Percentiles rank a stretch among this genome's conserved stretches.
These are phyloP conservation scores for Stratiomys singularior DNA, from an alignment of 2,888 invertebrate genomes.

Conservation along the genomic window DNA sequence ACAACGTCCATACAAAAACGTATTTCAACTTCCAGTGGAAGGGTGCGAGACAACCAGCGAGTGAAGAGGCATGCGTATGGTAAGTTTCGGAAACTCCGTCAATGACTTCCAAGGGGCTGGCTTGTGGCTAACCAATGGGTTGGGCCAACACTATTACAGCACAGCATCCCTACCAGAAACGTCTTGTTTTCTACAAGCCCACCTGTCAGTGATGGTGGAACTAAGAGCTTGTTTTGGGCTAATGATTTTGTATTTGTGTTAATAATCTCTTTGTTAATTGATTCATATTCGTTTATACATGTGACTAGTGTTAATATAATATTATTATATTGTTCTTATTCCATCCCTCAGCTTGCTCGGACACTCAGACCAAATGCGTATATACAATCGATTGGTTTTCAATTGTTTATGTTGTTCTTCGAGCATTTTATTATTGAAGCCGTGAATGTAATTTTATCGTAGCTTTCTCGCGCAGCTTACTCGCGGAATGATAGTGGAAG, in stretches of 20 bases:
- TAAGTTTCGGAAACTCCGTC: not conserved
- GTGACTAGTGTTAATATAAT: conserved; percentile 39
- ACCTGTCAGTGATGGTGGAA: conserved; percentile 24
- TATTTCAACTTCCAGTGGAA: not conserved
- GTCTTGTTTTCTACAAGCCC: not conserved
- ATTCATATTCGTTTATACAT: conserved; percentile 39
- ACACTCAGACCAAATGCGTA: too few relatives aligned
- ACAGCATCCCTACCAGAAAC: not conserved
- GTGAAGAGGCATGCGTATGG: not conserved
- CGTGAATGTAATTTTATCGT: not conserved
- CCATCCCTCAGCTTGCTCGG: not conserved
- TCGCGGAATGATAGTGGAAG: not conserved
- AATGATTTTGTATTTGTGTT: conserved; percentile 51
- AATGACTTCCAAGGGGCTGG: not conserved
- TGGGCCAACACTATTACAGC: not conserved
- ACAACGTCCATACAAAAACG: not conserved
- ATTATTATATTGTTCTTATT: conserved; percentile 30
- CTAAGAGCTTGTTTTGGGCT: conserved; percentile 40
- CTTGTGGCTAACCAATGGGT: too few relatives aligned
- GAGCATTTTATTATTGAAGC: not conserved
- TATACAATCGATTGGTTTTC: not conserved
- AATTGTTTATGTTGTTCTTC: not conserved
- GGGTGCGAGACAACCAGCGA: not conserved
- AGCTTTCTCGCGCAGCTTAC: not conserved
- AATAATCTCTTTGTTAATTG: conserved; percentile 50